Evolutionary conservation across 1,140 invertebrate species (phyloP).

Genomic region (Druon quercuslanigerum): DNA sequence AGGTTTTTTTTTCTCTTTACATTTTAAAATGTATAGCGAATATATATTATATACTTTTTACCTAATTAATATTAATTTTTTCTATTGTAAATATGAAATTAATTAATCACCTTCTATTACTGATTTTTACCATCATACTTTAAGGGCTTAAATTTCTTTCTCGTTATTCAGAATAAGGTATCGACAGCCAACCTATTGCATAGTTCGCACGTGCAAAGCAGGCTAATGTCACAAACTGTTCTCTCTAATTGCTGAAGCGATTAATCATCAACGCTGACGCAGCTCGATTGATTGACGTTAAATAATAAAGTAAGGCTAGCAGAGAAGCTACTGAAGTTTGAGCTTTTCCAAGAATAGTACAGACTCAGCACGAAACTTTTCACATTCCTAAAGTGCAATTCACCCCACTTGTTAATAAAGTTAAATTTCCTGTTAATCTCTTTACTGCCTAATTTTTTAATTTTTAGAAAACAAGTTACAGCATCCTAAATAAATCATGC

Average conservation of each 20-base stretch:
- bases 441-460: background rate
- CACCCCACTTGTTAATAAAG: background rate
- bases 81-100: background rate
- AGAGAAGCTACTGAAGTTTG: constrained; percentile 4
- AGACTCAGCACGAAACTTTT: constrained; percentile 11
- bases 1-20: no score
- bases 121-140: background rate
- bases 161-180: background rate
- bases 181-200: constrained; percentile 6
- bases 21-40: no score
- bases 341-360: background rate
- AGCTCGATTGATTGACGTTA: constrained; percentile 24
- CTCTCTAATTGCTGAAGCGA: constrained; percentile 22
- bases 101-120: background rate
- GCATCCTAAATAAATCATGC: background rate
- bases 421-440: background rate
- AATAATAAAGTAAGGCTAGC: constrained; percentile 7
- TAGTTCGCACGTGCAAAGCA: constrained; percentile 23
- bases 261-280: constrained; percentile 27
- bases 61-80: no score
- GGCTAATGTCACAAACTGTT: constrained; percentile 25
- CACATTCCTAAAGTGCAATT: constrained; percentile 3
- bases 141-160: background rate
- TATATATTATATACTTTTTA: no score
- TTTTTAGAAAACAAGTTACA: background rate